phyloP scores from a whole-genome alignment of 2,888 invertebrate species.

The Pseudococcus jackbeardsleyi region DNA sequence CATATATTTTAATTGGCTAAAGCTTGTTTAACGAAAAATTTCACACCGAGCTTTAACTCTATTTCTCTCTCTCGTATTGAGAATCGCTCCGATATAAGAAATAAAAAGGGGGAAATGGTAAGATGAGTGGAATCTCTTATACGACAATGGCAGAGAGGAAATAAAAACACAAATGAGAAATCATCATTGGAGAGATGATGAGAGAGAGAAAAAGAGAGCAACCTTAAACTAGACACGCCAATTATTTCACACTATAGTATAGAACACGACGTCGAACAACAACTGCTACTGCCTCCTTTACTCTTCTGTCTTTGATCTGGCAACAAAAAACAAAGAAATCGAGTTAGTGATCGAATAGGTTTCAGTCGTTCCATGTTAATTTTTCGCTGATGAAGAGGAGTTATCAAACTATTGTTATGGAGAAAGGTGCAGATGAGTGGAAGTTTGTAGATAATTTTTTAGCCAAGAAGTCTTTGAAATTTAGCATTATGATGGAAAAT shows the following conservation, averaged over 20 bases:
- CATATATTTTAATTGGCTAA: constrained; percentile 32
- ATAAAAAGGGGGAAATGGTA: constrained; percentile 36
- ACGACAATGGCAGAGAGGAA: constrained; percentile 48
- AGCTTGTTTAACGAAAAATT: constrained; percentile 26
- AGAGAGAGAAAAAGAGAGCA: constrained; percentile 58
- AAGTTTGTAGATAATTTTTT: too few species aligned
- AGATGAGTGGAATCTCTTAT: constrained; percentile 58
- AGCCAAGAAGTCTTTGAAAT: too few species aligned
- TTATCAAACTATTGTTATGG: too few species aligned
- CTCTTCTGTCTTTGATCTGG: constrained; percentile 95
- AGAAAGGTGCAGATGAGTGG: too few species aligned
- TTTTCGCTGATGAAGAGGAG: too few species aligned
- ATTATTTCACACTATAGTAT: constrained; percentile 80
- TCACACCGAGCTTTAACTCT: constrained; percentile 24
- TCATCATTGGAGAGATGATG: not conserved
- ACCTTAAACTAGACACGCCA: constrained; percentile 61
- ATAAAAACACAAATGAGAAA: constrained; percentile 41
- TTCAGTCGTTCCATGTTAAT: not conserved
- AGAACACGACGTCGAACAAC: constrained; percentile 93
- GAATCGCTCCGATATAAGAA: not conserved
- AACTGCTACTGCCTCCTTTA: constrained; percentile 94
- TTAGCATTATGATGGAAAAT: too few species aligned
- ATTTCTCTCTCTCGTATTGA: not conserved
- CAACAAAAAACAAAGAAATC: constrained; percentile 69
- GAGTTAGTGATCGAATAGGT: constrained; percentile 60